Evolutionary conservation across 2,113 vertebrate species (phyloP), one percentile per base, ranked within the genome.

Genomic region (Lagopus leucura): DNA sequence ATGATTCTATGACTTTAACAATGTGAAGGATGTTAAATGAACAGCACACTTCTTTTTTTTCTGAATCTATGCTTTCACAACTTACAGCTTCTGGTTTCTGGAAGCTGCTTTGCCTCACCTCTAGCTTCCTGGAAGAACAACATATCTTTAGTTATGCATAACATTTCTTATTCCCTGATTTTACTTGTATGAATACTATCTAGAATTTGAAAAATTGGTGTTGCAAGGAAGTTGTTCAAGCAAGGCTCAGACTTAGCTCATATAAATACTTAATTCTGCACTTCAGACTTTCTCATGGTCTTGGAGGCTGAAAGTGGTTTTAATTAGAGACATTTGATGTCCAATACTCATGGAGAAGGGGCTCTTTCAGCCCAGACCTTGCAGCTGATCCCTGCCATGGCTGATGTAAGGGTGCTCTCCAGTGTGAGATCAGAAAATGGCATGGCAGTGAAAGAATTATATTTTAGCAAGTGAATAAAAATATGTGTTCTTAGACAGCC

Each of bases 401-500:
- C 70, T 50, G 89, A n/a, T 25, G 32, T 60, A 28, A 82, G 84
- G 50, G 6, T 82, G 94, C 91, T 74, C 94, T 65, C 86, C 95
- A 82, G 91, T 1, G 95, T 17, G 73, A 21, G 25, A 19, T 5
- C 34, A 34, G 52, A 15, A 82, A 63, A 88, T 0, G 18, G 73
- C 82, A 84, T 8, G 13, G 57, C 67, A 21, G 30, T 0, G 0
- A 1, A 1, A 47, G 32, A 17, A 76, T 45, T 1, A 12, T 11
- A 34, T 5, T 32, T 15, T 43, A 63, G 36, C 2, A 0, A 30
- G 10, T 1, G 2, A 52, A 48, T 38, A 50, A 34, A 43, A 43
- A 1, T 6, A 73, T 12, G 77, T 60, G 93, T 78, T 87, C 94
- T 40, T 95, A 75, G 89, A 92, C 93, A 89, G 97, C 96, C 95